Percentiles rank a stretch among this genome's conserved stretches.
Evolutionary conservation across 2,888 invertebrate species (phyloP).

Genomic region (Chloromyia formosa): DNA sequence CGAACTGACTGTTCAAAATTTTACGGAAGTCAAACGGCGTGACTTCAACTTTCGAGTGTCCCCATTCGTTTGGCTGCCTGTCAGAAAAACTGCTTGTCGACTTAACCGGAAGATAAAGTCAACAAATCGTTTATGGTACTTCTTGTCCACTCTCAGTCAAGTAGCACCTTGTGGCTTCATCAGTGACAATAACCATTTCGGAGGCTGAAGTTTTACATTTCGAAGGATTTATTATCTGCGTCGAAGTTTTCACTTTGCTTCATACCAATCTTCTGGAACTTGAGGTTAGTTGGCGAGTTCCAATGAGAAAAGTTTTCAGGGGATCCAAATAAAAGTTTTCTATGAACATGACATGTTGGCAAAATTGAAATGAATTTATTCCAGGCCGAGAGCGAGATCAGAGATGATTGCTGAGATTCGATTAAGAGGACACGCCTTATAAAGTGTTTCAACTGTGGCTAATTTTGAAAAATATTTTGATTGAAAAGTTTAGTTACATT

Average conservation of each 20-base stretch:
- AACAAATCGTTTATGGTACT: constrained; percentile 29
- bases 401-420: too few species aligned
- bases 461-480: too few species aligned
- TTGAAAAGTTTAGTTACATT: too few species aligned
- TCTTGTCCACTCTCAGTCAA: constrained; percentile 4
- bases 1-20: constrained; percentile 6
- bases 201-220: constrained; percentile 9
- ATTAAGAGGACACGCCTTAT: too few species aligned
- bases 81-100: constrained; percentile 19
- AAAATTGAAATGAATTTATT: constrained; percentile 19
- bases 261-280: background rate
- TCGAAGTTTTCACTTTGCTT: constrained; percentile 5
- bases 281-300: background rate
- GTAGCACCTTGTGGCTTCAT: constrained; percentile 22
- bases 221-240: constrained; percentile 16
- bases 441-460: too few species aligned
- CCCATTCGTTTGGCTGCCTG: background rate
- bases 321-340: constrained; percentile 3
- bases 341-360: constrained; percentile 10
- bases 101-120: constrained; percentile 27
- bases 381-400: background rate
- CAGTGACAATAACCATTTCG: constrained; percentile 17
- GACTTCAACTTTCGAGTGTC: background rate
- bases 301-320: constrained; percentile 8
- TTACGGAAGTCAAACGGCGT: background rate